phyloP scores from a whole-genome alignment of 2,113 vertebrate species.

The Pachypanchax playfairii region DNA sequence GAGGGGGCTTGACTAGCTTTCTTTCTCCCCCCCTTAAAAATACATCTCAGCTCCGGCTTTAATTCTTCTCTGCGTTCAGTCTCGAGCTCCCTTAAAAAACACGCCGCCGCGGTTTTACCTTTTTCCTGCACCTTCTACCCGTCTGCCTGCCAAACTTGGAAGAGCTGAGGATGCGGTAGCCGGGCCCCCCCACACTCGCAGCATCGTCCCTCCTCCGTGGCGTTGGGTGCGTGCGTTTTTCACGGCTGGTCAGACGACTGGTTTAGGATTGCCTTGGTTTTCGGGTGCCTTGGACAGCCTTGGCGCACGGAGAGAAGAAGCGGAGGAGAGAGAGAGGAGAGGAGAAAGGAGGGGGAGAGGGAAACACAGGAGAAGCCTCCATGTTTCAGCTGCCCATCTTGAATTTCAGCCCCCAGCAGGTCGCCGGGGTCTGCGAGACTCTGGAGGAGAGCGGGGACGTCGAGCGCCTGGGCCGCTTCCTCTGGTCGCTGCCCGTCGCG shows the following conservation, averaged over 20 bases:
- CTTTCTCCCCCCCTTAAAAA: conserved; percentile 79
- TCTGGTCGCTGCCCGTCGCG: conserved; percentile 98
- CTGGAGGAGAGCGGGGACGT: conserved; percentile 99
- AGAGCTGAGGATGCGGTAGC: conserved; percentile 76
- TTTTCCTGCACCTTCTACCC: conserved; percentile 68
- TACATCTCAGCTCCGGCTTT: conserved; percentile 77
- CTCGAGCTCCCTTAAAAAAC: conserved; percentile 74
- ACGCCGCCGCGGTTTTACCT: conserved; percentile 69
- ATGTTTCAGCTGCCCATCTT: conserved; percentile 99
- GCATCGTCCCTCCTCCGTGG: conserved; percentile 63
- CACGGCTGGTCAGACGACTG: conserved; percentile 62
- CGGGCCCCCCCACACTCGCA: conserved; percentile 53
- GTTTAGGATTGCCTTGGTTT: conserved; percentile 67
- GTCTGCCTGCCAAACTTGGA: conserved; percentile 72
- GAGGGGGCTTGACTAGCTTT: conserved; percentile 81
- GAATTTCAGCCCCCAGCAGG: conserved; percentile 99
- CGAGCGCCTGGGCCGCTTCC: conserved; percentile 97
- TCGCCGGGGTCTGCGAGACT: conserved; percentile 99
- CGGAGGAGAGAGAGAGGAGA: conserved; percentile 50
- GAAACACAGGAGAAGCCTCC: conserved; percentile 81
- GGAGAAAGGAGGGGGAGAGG: conserved; percentile 69
- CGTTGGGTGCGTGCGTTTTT: conserved; percentile 27
- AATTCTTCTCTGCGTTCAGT: conserved; percentile 78
- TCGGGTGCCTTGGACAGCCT: conserved; percentile 48
- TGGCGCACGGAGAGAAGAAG: conserved; percentile 45